A percentile compares a stretch with the other conserved stretches of the same genome.
Conservation (phyloP, 2,113 vertebrate genomes). For the Typhlomys cinereus region DNA sequence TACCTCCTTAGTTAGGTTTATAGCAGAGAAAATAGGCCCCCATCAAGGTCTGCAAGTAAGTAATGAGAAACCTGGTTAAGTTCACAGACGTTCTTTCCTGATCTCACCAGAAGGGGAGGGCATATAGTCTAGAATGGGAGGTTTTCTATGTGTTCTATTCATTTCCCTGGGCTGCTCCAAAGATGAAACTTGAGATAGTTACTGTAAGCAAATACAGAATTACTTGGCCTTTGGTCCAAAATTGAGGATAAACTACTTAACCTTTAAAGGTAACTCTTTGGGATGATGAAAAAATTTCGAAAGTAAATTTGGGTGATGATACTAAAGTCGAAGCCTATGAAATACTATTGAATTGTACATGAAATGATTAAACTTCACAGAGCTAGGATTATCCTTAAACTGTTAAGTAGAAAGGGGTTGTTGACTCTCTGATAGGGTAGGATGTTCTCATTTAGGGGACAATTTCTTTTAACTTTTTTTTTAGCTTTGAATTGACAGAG, state of each 20-base stretch:
- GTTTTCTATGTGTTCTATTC: not conserved
- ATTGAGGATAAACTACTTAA: not conserved
- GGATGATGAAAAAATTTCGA: not conserved
- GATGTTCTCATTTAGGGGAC: not conserved
- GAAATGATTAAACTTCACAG: not conserved
- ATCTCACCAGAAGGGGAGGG: no score
- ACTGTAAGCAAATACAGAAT: not conserved
- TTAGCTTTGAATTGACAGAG: constrained; percentile 31
- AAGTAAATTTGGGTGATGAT: not conserved
- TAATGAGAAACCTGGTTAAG: no score
- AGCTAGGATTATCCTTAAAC: not conserved
- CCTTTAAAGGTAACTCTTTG: constrained; percentile 19
- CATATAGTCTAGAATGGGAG: no score
- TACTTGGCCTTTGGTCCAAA: not conserved
- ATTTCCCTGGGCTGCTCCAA: not conserved
- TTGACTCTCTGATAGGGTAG: not conserved
- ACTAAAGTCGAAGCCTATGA: not conserved
- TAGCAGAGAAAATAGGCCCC: no score
- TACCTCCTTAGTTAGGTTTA: no score
- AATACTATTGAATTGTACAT: not conserved
- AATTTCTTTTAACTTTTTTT: not conserved
- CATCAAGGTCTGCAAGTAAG: no score
- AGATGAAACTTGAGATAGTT: not conserved
- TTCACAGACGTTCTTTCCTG: no score
- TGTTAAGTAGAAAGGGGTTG: not conserved